Evolutionary conservation across 2,113 vertebrate genomes (phyloP).

Genomic region (Oxyura jamaicensis): DNA sequence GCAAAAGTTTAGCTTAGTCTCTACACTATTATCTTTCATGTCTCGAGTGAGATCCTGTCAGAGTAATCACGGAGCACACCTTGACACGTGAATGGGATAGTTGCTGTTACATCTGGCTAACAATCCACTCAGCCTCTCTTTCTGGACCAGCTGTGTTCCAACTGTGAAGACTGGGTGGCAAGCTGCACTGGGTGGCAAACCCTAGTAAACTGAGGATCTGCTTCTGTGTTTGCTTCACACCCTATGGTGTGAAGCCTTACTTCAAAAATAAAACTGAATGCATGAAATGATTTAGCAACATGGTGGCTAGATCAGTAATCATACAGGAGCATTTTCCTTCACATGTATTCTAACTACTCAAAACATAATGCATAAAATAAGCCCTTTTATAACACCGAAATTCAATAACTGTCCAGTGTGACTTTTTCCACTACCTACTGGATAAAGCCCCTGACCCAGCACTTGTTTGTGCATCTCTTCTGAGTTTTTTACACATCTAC

Average conservation of each 20-base stretch:
- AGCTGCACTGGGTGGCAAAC: not conserved
- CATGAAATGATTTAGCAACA: not conserved
- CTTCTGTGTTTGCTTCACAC: not conserved
- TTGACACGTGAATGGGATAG: not conserved
- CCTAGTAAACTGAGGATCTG: not conserved
- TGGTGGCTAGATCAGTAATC: not conserved
- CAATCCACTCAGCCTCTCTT: not conserved
- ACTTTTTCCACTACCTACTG: not conserved
- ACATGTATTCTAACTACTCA: not conserved
- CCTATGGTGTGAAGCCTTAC: no score
- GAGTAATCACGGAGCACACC: fast-evolving
- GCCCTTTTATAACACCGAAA: not conserved
- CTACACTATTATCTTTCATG: not conserved
- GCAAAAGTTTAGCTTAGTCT: not conserved
- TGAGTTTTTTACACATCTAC: not conserved
- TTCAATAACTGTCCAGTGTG: not conserved
- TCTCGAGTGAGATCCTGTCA: fast-evolving
- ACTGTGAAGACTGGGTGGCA: not conserved
- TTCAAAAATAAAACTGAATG: not conserved
- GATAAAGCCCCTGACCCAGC: not conserved
- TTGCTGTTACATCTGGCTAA: not conserved
- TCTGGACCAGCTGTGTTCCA: not conserved
- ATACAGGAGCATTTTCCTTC: not conserved
- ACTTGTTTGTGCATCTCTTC: not conserved
- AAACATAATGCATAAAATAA: not conserved